Evolutionary conservation across 2,113 vertebrate genomes (phyloP).

Genomic region (Osmerus eperlanus): DNA sequence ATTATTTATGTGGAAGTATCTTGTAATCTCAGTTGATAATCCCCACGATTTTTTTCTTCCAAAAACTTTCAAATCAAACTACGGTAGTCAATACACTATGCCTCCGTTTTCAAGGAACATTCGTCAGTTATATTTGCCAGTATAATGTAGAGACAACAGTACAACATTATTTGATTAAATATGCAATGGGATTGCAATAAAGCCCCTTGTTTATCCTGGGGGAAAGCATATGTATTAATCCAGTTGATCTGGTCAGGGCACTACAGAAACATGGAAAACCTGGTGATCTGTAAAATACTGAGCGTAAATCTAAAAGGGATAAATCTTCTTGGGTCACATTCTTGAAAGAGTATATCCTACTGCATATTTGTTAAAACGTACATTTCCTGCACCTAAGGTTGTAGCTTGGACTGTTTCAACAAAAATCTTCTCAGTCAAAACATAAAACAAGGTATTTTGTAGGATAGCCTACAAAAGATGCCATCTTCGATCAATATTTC

Average conservation of each 20-base stretch:
- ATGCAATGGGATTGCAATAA: neutral
- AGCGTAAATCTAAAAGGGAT: conserved; percentile 6
- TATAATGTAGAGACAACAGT: conserved; percentile 6
- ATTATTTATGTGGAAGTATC: too few species aligned
- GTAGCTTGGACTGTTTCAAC: too few species aligned
- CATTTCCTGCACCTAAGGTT: conserved; percentile 4
- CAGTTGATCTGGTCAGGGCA: neutral
- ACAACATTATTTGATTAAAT: neutral
- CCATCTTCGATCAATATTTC: too few species aligned
- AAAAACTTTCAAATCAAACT: too few species aligned
- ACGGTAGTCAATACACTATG: too few species aligned
- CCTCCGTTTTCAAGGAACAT: too few species aligned
- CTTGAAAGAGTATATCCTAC: neutral
- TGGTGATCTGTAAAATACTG: neutral
- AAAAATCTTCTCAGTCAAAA: too few species aligned
- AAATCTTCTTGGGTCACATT: neutral
- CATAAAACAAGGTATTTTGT: too few species aligned
- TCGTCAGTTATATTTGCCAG: neutral
- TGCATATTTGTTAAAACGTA: neutral
- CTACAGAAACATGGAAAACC: neutral
- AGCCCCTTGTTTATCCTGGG: neutral
- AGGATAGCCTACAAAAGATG: too few species aligned
- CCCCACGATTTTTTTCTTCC: too few species aligned
- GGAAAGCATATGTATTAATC: neutral
- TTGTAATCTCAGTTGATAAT: too few species aligned